A percentile compares a stretch with the other conserved stretches of the same genome.
Conservation (phyloP, 2,888 invertebrate genomes). For the Pyrrhia umbra region DNA sequence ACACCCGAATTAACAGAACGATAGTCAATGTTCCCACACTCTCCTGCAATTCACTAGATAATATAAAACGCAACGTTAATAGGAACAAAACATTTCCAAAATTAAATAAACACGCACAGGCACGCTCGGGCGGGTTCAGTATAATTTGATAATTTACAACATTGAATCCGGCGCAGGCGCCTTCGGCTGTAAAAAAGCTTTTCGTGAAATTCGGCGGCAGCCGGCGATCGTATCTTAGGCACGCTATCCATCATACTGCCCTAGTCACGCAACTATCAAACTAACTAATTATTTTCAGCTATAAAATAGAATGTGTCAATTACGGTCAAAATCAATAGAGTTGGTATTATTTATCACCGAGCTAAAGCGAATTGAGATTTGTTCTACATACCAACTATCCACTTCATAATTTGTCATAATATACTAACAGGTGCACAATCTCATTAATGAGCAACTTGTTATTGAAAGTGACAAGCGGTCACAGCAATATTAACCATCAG, state of each 20-base stretch:
- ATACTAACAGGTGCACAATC: slow-evolving; percentile 77
- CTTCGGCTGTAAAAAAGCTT: slow-evolving; percentile 83
- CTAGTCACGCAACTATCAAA: slow-evolving; percentile 80
- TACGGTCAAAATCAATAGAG: slow-evolving; percentile 36
- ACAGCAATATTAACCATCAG: slow-evolving; percentile 87
- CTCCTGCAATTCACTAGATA: slow-evolving; percentile 76
- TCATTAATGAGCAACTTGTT: slow-evolving; percentile 78
- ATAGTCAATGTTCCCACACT: slow-evolving; percentile 77
- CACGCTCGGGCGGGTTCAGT: slow-evolving; percentile 77
- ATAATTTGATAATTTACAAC: slow-evolving; percentile 88
- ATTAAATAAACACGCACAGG: slow-evolving; percentile 87
- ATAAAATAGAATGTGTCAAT: slow-evolving; percentile 64
- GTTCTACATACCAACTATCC: slow-evolving; percentile 28
- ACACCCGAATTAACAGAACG: slow-evolving; percentile 68
- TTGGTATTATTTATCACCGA: slow-evolving; percentile 38
- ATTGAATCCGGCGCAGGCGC: slow-evolving; percentile 70
- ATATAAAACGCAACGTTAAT: slow-evolving; percentile 76
- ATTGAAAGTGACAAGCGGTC: slow-evolving; percentile 87
- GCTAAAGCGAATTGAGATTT: slow-evolving; percentile 26
- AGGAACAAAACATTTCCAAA: slow-evolving; percentile 83
- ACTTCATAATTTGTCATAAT: slow-evolving; percentile 76
- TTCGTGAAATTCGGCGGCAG: slow-evolving; percentile 86
- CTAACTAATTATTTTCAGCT: slow-evolving; percentile 80
- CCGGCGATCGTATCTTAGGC: slow-evolving; percentile 82
- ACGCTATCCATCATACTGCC: slow-evolving; percentile 84